Conservation (phyloP, 2,797 vertebrate species). For the Alosa sapidissima region DNA sequence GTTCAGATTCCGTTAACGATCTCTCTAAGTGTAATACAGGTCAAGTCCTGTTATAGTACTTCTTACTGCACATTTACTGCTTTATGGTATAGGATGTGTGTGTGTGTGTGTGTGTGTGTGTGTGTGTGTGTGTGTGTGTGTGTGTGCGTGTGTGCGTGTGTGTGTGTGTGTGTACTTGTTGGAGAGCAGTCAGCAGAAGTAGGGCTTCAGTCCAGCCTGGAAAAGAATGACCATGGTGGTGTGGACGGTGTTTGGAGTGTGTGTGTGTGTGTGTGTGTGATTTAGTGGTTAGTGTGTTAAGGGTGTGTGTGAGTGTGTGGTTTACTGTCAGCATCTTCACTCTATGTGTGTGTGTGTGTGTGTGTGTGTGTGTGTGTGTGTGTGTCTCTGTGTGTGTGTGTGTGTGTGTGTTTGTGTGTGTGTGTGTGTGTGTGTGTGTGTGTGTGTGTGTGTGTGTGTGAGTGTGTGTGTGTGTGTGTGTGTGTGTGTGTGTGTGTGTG, state of each 20-base stretch:
- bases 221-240: neutral
- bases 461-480: too few relatives aligned
- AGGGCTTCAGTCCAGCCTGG: too few relatives aligned
- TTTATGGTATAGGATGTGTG: too few relatives aligned
- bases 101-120: conserved; percentile 4
- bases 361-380: too few relatives aligned
- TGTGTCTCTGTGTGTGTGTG: too few relatives aligned
- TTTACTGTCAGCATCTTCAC: neutral
- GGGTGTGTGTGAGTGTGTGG: too few relatives aligned
- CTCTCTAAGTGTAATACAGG: too few relatives aligned
- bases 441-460: too few relatives aligned
- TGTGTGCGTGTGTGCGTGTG: conserved; percentile 28
- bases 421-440: neutral
- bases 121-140: conserved; percentile 39
- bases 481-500: neutral
- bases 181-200: neutral
- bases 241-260: neutral
- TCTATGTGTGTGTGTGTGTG: too few relatives aligned
- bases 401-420: neutral
- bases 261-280: conserved; percentile 14
- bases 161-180: conserved; percentile 14
- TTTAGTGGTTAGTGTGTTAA: neutral
- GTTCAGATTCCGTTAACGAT: too few relatives aligned
- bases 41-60: too few relatives aligned
- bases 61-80: too few relatives aligned